Conservation (phyloP, 2,113 vertebrate species). For the Zosterops borbonicus region DNA sequence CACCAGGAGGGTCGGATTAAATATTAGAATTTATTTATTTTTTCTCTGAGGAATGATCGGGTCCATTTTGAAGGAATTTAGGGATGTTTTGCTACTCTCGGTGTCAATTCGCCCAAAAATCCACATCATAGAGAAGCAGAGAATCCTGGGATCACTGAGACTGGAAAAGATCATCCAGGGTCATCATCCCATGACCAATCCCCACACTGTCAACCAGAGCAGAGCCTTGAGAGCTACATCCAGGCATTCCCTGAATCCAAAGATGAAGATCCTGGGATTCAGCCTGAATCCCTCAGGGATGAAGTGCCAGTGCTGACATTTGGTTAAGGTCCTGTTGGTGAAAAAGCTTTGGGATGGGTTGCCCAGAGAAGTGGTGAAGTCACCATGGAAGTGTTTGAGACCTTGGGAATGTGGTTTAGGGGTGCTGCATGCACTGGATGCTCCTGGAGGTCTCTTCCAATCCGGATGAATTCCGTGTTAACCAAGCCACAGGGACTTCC, state of each 20-base stretch:
- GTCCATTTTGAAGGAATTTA: not conserved
- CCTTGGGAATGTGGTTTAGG: not conserved
- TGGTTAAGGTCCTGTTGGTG: fast-evolving
- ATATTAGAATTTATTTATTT: not conserved
- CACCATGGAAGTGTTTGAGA: not conserved
- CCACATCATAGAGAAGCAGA: not conserved
- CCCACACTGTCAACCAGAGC: not conserved
- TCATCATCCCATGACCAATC: not conserved
- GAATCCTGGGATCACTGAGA: not conserved
- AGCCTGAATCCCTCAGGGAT: not conserved
- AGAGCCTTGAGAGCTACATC: not conserved
- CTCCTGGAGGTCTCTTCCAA: not conserved
- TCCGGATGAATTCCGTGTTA: fast-evolving
- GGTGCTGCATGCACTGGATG: not conserved
- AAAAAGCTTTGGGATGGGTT: not conserved
- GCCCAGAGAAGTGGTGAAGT: not conserved
- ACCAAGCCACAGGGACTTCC: fast-evolving
- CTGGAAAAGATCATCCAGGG: not conserved
- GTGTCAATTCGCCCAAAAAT: not conserved
- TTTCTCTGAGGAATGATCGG: not conserved
- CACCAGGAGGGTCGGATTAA: not conserved
- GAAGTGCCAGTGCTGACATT: not conserved
- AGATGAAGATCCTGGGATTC: not conserved
- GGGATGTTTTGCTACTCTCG: fast-evolving
- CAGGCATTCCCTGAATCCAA: not conserved